Base-by-base conservation (phyloP, 2,113 vertebrate species). In the Stomatorhinus ivindoensis region DNA sequence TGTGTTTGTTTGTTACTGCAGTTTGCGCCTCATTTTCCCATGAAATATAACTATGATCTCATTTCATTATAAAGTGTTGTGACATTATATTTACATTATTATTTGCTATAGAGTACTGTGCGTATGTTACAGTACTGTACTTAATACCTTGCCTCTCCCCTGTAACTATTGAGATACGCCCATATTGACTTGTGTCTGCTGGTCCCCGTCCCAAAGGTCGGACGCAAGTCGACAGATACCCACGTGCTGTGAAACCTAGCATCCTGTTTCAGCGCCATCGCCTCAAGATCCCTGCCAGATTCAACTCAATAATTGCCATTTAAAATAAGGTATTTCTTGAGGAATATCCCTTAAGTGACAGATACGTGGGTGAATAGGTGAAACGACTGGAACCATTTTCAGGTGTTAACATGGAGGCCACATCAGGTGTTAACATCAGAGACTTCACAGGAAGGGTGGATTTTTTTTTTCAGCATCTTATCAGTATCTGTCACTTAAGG, bases 371-470 rank as follows among this genome's bases (percentile, higher is more conserved):
- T 83, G 76, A 82, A 83, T 46, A 19, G 24, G 21, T 10, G 82
- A 84, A 53, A 31, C n/a, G 48, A 27, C 2, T 55, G 61, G 9
- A 53, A 55, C 85, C 61, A 73, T 31, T 46, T 55, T 61, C 88
- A 50, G n/a, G 76, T 47, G 61, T 88, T 76, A 17, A 39, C 50
- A 69, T 55, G 87, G 83, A 73, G 42, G 48, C 47, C 65, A 61
- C 65, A 55, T 50, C n/a, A n/a, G n/a, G n/a, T n/a, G n/a, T n/a
- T n/a, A n/a, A 61, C 65, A 55, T 50, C 89, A 65, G 51, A 83
- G 50, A 88, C 87, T 83, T 53, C 39, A 27, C 48, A 84, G 53
- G 76, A 91, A 92, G 88, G 53, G 19, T 90, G 88, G 88, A 83
- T 53, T 47, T 89, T 90, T 19, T 55, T 53, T 53, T 5, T 15